Evolutionary conservation across 2,888 invertebrate genomes (phyloP), one percentile per base, ranked within the genome.

Genomic region (Cataglyphis albicans): DNA sequence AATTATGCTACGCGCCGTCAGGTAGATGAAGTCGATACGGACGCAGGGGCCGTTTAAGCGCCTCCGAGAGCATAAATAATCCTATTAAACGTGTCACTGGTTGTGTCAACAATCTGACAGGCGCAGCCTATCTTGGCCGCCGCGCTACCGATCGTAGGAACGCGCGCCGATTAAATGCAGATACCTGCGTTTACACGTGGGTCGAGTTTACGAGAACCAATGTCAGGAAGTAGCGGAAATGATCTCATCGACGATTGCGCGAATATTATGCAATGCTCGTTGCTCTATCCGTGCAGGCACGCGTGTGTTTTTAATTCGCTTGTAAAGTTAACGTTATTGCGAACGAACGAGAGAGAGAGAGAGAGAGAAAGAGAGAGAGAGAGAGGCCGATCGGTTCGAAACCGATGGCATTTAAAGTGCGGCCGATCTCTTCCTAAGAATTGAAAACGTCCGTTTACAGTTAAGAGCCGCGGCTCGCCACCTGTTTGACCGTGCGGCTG

Each of bases 1-100:
- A 93, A 92, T 92, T 92, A 91, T 91, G 91, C 88, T 88, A 90
- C 92, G 90, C 88, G 89, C 90, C 90, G 92, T 92, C 91, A 90
- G 92, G 90, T 91, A 91, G 91, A 92, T 91, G 90, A 91, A 91
- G 87, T 87, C 84, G 91, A 91, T 91, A 90, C 86, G 86, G 70
- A 88, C 85, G 87, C 87, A 88, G 89, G 72, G 84, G 89, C 87
- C 91, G 86, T 90, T 92, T 90, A 92, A 92, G 91, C 91, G 90
- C 91, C 91, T 93, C 91, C 91, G 86, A 89, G 87, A 89, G 92
- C 92, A 93, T 92, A 92, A 93, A 93, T 93, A 93, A 93, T 93
- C 93, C 93, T 91, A 93, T 93, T 93, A 93, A 92, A 92, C 91
- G 92, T 93, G 93, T 93, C 92, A 91, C 90, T 91, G 91, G 85